Conservation (phyloP, 2,113 vertebrate species). For the Myxocyprinus asiaticus region DNA sequence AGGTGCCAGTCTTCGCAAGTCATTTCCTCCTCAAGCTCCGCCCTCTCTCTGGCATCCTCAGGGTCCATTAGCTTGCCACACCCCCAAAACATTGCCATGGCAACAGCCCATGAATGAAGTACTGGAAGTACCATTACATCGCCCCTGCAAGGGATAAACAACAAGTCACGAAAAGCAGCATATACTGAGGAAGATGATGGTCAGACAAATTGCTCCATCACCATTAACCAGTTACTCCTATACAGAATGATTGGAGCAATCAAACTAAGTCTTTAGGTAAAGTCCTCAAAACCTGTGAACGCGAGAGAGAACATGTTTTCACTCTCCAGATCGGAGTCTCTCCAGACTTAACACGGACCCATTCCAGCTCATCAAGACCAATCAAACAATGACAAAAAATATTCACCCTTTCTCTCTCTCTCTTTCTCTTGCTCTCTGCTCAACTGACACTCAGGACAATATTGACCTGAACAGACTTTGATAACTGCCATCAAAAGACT, state of each 20-base stretch:
- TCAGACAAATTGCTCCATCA: not conserved
- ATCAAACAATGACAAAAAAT: not conserved
- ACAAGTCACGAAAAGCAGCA: no score
- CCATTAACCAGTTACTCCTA: not conserved
- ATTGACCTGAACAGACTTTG: constrained; percentile 5
- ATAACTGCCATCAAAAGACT: no score
- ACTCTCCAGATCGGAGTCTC: no score
- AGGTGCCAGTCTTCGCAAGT: constrained; percentile 87
- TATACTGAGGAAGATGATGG: no score
- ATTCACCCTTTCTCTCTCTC: not conserved
- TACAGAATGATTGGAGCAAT: not conserved
- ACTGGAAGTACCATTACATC: no score
- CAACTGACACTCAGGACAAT: constrained; percentile 4
- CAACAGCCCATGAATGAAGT: constrained; percentile 52
- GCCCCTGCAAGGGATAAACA: no score
- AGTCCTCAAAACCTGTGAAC: not conserved
- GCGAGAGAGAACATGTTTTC: no score
- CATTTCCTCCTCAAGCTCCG: constrained; percentile 81
- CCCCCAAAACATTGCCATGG: constrained; percentile 57
- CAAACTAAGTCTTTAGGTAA: not conserved
- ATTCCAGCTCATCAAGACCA: constrained; percentile 1
- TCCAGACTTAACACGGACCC: no score
- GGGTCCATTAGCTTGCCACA: constrained; percentile 67
- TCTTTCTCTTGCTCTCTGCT: constrained; percentile 1
- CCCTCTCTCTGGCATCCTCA: constrained; percentile 75